Percentiles rank a stretch among this genome's conserved stretches.
Evolutionary conservation across 2,113 vertebrate genomes (phyloP).

Genomic region (Alaudala cheleensis): DNA sequence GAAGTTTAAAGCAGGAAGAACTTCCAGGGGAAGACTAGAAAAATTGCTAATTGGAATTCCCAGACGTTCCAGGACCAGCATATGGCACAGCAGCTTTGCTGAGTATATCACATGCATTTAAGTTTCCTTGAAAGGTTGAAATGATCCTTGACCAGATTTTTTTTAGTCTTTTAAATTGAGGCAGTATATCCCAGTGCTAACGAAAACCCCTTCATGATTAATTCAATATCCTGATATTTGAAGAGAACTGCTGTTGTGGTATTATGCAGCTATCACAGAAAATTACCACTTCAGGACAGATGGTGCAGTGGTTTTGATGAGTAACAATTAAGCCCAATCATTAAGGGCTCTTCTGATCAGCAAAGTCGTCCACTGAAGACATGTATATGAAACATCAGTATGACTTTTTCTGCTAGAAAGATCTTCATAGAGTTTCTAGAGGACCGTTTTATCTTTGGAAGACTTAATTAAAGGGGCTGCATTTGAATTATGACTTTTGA

Average conservation of each 20-base stretch:
- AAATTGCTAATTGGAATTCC: background rate
- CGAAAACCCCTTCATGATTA: slow-evolving; percentile 48
- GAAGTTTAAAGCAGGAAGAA: background rate
- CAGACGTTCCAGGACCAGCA: background rate
- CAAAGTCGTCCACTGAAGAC: slow-evolving; percentile 32
- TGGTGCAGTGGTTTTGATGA: slow-evolving; percentile 52
- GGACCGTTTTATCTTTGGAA: slow-evolving; percentile 40
- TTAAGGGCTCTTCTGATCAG: slow-evolving; percentile 56
- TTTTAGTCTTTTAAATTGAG: slow-evolving; percentile 19
- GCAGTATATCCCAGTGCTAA: slow-evolving; percentile 12
- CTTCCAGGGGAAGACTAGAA: background rate
- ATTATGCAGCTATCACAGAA: slow-evolving; percentile 37
- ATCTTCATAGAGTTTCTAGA: slow-evolving; percentile 37
- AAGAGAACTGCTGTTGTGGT: slow-evolving; percentile 3
- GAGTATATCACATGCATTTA: background rate
- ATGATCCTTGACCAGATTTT: background rate
- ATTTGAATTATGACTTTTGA: slow-evolving; percentile 54
- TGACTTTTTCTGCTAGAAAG: slow-evolving; percentile 19
- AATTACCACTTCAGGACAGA: slow-evolving; percentile 58
- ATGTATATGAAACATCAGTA: slow-evolving; percentile 55
- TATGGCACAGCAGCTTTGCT: background rate
- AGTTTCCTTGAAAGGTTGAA: background rate
- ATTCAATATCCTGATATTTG: slow-evolving; percentile 55
- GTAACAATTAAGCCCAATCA: slow-evolving; percentile 62
- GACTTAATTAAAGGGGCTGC: background rate